Evolutionary conservation across 2,888 invertebrate species (phyloP).

Genomic region (Cephus pulcher): DNA sequence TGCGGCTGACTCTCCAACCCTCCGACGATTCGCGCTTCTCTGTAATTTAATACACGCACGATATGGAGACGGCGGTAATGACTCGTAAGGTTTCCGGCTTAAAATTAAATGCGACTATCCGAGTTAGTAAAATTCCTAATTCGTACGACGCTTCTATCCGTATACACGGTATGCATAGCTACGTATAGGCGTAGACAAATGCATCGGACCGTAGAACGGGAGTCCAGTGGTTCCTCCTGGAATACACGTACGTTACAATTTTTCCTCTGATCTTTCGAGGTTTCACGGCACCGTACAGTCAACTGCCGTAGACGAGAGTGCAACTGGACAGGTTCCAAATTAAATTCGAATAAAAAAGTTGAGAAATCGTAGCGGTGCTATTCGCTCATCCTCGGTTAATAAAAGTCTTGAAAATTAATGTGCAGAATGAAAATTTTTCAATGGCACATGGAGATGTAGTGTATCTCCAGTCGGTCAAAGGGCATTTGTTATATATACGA

Average conservation of each 20-base stretch:
- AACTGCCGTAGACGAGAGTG: conserved; percentile 35
- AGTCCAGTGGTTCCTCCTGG: conserved; percentile 33
- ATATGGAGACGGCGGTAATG: conserved; percentile 61
- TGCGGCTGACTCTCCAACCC: conserved; percentile 37
- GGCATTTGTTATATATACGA: neutral
- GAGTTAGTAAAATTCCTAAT: conserved; percentile 67
- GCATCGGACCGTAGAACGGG: conserved; percentile 28
- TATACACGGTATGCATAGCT: conserved; percentile 27
- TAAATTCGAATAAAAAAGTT: conserved; percentile 44
- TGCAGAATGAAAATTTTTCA: neutral
- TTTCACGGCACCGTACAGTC: conserved; percentile 43
- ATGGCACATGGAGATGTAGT: neutral
- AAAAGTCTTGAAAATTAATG: neutral
- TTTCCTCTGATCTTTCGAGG: conserved; percentile 65
- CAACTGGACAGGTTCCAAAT: conserved; percentile 64
- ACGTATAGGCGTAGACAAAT: neutral
- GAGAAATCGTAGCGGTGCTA: neutral
- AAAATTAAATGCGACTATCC: conserved; percentile 66
- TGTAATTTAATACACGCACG: conserved; percentile 65
- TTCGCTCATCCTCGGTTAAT: neutral
- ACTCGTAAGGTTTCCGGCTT: conserved; percentile 66
- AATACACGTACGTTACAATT: conserved; percentile 51
- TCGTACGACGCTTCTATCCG: conserved; percentile 42
- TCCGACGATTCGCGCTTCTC: conserved; percentile 27
- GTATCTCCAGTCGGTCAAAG: neutral